A percentile compares a stretch with the other conserved stretches of the same genome.
phyloP scores from a whole-genome alignment of 1,140 invertebrate species.

The Pachypeltis micranthus region DNA sequence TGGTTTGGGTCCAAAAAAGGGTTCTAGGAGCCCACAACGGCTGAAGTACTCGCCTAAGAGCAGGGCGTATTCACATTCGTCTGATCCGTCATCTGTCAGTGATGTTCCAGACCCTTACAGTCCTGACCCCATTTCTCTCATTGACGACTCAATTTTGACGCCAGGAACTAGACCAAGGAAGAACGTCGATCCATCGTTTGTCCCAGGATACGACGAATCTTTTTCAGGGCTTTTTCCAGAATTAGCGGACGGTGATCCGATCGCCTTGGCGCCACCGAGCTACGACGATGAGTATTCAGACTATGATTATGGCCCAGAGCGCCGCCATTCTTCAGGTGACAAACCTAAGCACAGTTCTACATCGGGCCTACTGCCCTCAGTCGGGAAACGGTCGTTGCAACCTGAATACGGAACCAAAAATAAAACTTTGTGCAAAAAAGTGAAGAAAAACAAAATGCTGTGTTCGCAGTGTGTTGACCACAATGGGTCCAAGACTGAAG shows the following conservation, averaged over 20 bases:
- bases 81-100: no score
- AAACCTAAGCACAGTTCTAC: background rate
- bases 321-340: background rate
- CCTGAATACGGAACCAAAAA: background rate
- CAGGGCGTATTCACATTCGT: no score
- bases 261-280: background rate
- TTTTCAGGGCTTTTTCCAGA: slow-evolving; percentile 36
- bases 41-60: no score
- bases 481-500: slow-evolving; percentile 52
- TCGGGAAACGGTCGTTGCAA: background rate
- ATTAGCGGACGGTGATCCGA: slow-evolving; percentile 21
- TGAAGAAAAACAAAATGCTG: slow-evolving; percentile 56
- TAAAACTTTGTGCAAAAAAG: slow-evolving; percentile 35
- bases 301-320: slow-evolving; percentile 15
- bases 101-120: background rate
- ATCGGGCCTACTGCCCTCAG: background rate
- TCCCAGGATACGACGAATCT: slow-evolving; percentile 33
- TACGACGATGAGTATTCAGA: slow-evolving; percentile 8
- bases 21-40: no score
- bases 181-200: background rate
- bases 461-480: slow-evolving; percentile 57
- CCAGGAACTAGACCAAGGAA: background rate
- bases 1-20: no score
- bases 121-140: background rate
- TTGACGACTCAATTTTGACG: background rate